phyloP scores from a whole-genome alignment of 2,888 invertebrate genomes.

The Nomada goodeniana region DNA sequence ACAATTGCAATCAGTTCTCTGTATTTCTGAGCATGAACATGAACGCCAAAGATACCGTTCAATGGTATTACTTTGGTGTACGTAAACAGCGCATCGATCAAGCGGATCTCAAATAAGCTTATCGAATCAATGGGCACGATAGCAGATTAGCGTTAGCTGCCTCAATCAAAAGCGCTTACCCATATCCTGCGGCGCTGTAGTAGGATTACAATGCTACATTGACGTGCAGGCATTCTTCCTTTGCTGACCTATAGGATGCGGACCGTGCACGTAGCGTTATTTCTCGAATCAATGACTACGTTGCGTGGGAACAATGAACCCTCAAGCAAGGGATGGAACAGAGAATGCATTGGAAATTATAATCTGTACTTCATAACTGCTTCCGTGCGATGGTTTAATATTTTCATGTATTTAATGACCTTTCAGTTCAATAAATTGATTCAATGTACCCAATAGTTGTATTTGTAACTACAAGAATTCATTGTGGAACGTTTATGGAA shows the following conservation, averaged over 20 bases:
- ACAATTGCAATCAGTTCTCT: neutral
- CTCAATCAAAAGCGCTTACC: slow-evolving; percentile 27
- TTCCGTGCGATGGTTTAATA: no score
- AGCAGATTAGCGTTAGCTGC: slow-evolving; percentile 24
- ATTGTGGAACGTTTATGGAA: no score
- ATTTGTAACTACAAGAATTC: no score
- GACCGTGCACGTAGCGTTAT: neutral
- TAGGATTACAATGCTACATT: slow-evolving; percentile 30
- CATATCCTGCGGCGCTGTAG: slow-evolving; percentile 15
- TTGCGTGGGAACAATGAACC: neutral
- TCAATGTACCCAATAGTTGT: no score
- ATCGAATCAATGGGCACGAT: slow-evolving; percentile 30
- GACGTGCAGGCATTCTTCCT: slow-evolving; percentile 5
- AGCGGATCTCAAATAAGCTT: slow-evolving; percentile 39
- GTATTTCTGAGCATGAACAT: neutral
- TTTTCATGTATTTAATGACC: no score
- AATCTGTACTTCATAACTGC: neutral
- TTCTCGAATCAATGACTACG: slow-evolving; percentile 13
- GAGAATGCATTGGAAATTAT: neutral
- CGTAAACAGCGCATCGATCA: slow-evolving; percentile 5
- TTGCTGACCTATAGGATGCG: neutral
- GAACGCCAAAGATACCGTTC: neutral
- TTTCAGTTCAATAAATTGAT: no score
- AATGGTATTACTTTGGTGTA: slow-evolving; percentile 25
- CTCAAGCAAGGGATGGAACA: neutral